A percentile compares a stretch with the other conserved stretches of the same genome.
Evolutionary conservation across 2,888 invertebrate genomes (phyloP).

Genomic region (Protodeltote pygarga): DNA sequence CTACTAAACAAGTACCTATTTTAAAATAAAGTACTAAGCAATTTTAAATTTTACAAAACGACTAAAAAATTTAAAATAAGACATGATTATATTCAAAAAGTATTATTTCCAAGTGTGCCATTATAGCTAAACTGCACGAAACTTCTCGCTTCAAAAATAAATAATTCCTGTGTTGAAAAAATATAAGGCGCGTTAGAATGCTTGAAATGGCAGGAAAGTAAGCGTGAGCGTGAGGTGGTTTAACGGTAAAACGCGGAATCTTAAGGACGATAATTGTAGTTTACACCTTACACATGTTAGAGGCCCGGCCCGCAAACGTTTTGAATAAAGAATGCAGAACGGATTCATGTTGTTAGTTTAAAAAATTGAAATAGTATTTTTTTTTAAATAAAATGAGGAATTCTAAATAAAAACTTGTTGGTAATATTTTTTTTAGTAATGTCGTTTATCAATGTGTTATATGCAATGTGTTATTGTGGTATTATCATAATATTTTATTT

Average conservation of each 20-base stretch:
- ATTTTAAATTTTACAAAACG: not conserved
- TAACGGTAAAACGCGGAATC: constrained; percentile 11
- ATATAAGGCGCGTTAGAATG: constrained; percentile 20
- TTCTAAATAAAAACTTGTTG: too few species aligned
- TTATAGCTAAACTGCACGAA: constrained; percentile 16
- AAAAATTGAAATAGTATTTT: too few species aligned
- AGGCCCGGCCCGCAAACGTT: too few species aligned
- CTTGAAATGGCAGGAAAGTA: constrained; percentile 23
- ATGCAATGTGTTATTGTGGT: too few species aligned
- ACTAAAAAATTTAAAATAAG: not conserved
- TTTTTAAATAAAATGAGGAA: too few species aligned
- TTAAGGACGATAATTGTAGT: constrained; percentile 16
- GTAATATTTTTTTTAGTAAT: too few species aligned
- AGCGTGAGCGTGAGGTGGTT: constrained; percentile 9
- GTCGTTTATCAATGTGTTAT: too few species aligned
- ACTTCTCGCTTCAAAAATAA: constrained; percentile 14
- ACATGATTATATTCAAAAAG: constrained; percentile 3
- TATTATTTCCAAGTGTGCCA: too few species aligned
- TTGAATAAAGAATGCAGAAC: too few species aligned
- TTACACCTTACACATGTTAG: constrained; percentile 12
- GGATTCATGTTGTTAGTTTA: too few species aligned
- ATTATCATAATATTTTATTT: too few species aligned
- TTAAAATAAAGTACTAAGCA: not conserved
- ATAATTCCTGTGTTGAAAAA: constrained; percentile 23
- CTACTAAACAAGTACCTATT: too few species aligned